Base-by-base conservation (phyloP, 2,113 vertebrate species). In the Camelus bactrianus region DNA sequence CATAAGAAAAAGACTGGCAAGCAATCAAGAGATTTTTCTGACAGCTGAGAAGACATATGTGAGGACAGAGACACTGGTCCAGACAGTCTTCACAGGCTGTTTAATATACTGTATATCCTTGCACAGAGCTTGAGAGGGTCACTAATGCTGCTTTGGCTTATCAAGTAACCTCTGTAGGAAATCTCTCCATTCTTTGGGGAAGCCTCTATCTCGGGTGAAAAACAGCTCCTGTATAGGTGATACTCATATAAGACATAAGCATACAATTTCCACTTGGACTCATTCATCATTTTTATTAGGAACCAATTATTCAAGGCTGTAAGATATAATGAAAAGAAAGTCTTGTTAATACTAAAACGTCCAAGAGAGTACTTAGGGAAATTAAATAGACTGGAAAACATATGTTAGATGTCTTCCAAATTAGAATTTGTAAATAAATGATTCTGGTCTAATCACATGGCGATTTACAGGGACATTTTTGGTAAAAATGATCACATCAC, bases 401-500 rank as follows among this genome's bases (percentile, higher is more conserved):
- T 96, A 97, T 79, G 97, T 52, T 86, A 58, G 91, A 79, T 90
- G 67, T 97, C 98, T 98, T 84, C 87, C 92, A 98, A 98, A 98
- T 98, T 95, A 93, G 86, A 76, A 97, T 84, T 98, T 93, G 97
- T 98, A 98, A 98, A 98, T 98, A 98, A 98, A 98, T 98, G 32
- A 98, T 98, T 96, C 93, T 97, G 86, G 94, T 97, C 97, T 96
- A 98, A 97, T 98, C 60, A 5, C 93, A 96, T 79, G n/a, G 81
- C 84, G 96, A 97, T 97, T 97, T 94, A 92, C 38, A 79, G 60
- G 52, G 70, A 87, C 9, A 64, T 52, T 96, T 95, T 92, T 62
- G 8, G 70, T 97, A 95, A 91, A 97, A 97, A 96, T 94, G 91
- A 93, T 97, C 24, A 32, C 54, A 65, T 96, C 60, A 60, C 30